A percentile compares a stretch with the other conserved stretches of the same genome.
phyloP scores from a whole-genome alignment of 2,888 invertebrate genomes.

The Neoascia interrupta region DNA sequence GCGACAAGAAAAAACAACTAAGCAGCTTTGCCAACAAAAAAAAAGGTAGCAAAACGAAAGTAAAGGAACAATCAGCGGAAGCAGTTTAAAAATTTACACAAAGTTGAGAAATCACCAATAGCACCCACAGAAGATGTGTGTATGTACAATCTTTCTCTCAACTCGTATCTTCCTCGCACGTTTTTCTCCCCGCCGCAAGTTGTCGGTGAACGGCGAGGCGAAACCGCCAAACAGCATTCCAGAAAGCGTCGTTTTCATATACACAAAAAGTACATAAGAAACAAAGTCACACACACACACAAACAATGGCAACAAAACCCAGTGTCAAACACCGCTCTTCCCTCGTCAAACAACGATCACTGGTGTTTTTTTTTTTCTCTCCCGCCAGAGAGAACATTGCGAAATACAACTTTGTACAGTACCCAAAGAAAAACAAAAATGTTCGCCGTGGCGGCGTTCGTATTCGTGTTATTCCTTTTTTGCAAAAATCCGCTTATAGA shows the following conservation, averaged over 20 bases:
- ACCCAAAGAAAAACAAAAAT: conserved; percentile 7
- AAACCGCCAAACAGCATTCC: conserved; percentile 61
- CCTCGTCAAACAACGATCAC: background rate
- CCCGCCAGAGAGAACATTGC: background rate
- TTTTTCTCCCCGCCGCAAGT: no score
- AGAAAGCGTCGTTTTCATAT: conserved; percentile 59
- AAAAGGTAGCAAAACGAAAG: background rate
- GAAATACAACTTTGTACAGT: conserved; percentile 14
- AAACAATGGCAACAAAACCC: background rate
- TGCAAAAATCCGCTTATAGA: no score
- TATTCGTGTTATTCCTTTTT: no score
- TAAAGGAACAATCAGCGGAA: background rate
- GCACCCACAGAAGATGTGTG: conserved; percentile 14
- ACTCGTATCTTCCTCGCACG: background rate
- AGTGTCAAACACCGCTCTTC: background rate
- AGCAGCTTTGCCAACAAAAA: background rate
- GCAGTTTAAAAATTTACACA: background rate
- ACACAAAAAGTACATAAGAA: background rate
- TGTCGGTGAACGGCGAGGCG: no score
- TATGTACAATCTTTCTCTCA: conserved; percentile 23
- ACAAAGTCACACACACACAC: conserved; percentile 10
- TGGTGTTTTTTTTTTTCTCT: background rate
- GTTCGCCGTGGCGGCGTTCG: no score
- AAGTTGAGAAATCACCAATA: conserved; percentile 13
- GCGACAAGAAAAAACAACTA: no score